phyloP scores from a whole-genome alignment of 35 echinoderm and acorn worm genomes.

The Acanthaster planci region DNA sequence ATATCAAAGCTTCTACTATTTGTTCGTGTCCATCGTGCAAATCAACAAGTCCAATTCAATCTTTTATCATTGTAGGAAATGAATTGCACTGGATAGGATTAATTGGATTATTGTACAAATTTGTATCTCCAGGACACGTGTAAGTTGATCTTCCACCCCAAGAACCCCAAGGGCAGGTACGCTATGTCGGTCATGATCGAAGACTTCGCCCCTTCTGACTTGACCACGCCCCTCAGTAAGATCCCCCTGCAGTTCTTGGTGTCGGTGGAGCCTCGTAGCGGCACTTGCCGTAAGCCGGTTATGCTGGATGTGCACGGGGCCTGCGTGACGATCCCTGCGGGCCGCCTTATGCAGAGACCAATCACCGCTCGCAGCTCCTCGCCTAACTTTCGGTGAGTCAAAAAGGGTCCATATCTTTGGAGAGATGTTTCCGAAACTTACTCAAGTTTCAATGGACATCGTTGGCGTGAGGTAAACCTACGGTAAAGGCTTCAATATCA shows the following conservation, averaged over 20 bases:
- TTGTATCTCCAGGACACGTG: background rate
- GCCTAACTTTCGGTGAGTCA: background rate
- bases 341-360: background rate
- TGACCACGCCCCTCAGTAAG: conserved; percentile 19
- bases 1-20: too few species aligned
- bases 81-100: too few species aligned
- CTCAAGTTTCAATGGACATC: too few species aligned
- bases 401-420: background rate
- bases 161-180: background rate
- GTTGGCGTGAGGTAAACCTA: too few species aligned
- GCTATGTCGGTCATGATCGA: conserved; percentile 33
- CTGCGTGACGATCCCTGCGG: background rate
- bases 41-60: too few species aligned
- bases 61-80: too few species aligned
- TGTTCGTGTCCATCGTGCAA: too few species aligned
- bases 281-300: background rate
- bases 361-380: conserved; percentile 6
- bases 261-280: background rate
- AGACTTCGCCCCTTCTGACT: conserved; percentile 9
- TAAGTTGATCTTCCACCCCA: background rate
- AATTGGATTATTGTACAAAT: background rate
- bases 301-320: background rate
- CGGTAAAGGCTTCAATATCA: too few species aligned
- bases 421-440: too few species aligned
- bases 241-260: conserved; percentile 27